phyloP scores from a whole-genome alignment of 1,140 invertebrate genomes.

The Delia radicum region DNA sequence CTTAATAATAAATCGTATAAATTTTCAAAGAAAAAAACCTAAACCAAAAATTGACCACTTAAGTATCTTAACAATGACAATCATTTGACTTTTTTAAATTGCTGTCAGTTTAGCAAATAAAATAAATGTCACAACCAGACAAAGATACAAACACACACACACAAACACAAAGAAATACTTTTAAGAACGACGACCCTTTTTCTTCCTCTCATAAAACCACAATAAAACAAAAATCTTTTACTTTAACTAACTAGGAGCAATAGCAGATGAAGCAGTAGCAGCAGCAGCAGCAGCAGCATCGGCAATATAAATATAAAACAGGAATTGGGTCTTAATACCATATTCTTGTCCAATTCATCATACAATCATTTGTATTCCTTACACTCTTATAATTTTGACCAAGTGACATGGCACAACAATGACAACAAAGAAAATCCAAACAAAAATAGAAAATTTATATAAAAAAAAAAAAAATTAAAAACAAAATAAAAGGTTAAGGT shows the following conservation, averaged over 20 bases:
- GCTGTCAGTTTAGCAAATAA: conserved; percentile 19
- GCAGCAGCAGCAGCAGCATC: too few species aligned
- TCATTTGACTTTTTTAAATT: conserved; percentile 23
- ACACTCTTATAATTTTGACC: not conserved
- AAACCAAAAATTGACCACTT: conserved; percentile 12
- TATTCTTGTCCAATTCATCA: not conserved
- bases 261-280: too few species aligned
- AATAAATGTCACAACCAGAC: conserved; percentile 9
- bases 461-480: not conserved
- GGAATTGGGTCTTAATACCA: too few species aligned
- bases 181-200: not conserved
- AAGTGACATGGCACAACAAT: not conserved
- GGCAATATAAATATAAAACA: too few species aligned
- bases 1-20: conserved; percentile 13
- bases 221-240: not conserved
- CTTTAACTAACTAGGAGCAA: not conserved
- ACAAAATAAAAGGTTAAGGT: conserved; percentile 14
- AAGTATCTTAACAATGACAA: conserved; percentile 16
- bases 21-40: not conserved
- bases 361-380: not conserved
- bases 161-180: too few species aligned
- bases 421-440: not conserved
- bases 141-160: not conserved
- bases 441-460: not conserved
- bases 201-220: not conserved